Base-by-base conservation (phyloP, 2,888 invertebrate genomes). In the Thumatha senex region DNA sequence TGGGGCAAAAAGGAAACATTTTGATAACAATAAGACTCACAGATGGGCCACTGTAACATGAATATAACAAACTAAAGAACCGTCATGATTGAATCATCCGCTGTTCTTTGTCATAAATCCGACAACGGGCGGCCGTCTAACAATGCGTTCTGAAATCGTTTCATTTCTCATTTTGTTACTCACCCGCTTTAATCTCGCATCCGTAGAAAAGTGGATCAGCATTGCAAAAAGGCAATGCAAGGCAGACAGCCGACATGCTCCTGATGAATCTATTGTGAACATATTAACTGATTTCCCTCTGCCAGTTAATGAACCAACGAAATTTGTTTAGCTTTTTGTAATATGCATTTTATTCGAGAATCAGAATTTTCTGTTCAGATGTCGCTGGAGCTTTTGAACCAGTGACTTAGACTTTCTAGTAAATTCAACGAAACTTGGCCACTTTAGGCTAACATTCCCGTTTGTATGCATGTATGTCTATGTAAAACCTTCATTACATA, bases 101-200 rank as follows among this genome's bases (percentile, higher is more conserved):
- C 84, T 80, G 86, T 86, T 89, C 90, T 90, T 90, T 91, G 90
- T 90, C 90, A 90, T 91, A 90, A 90, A 89, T 89, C 89, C 89
- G 87, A 86, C 88, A 85, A 86, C 89, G 88, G 87, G 81, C 84
- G 76, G 84, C 81, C 82, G 74, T 80, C 87, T 84, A 85, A 91
- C 90, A 91, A 90, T 91, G 84, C 89, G 86, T 84, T 81, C 87
- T 86, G 87, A 89, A 90, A 90, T 90, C 88, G 90, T 89, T 90
- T 82, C 89, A 90, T 90, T 90, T 89, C 90, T 89, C 90, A 89
- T 90, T 91, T 91, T 91, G 90, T 86, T 90, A 88, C 85, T 81
- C 83, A 86, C 88, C 88, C 88, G 87, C 89, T 90, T 89, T 90
- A 91, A 90, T 90, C 90, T 89, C 84, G 89, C 86, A 87, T 85